A percentile compares a stretch with the other conserved stretches of the same genome.
phyloP scores from a whole-genome alignment of 2,797 vertebrate genomes.

The Acanthornis magna region DNA sequence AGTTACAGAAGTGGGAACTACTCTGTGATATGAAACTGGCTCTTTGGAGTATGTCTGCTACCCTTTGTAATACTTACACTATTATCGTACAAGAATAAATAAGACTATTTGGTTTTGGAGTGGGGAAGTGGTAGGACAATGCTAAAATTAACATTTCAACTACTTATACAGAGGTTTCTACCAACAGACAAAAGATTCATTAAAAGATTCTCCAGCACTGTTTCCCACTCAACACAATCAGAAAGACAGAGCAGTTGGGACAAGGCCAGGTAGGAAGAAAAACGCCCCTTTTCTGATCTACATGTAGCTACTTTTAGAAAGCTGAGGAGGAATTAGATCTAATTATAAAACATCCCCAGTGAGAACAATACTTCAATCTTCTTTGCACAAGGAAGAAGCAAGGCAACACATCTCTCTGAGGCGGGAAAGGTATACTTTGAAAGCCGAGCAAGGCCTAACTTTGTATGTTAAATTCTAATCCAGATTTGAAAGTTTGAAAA shows the following conservation, averaged over 20 bases:
- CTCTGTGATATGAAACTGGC: neutral
- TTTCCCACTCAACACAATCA: neutral
- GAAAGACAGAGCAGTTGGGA: neutral
- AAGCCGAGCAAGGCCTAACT: neutral
- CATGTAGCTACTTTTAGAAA: constrained; percentile 27
- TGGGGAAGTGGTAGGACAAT: neutral
- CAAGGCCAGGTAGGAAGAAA: constrained; percentile 4
- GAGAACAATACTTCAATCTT: constrained; percentile 27
- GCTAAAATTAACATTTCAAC: neutral
- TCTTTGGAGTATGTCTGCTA: neutral
- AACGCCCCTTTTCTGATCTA: neutral
- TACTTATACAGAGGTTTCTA: neutral
- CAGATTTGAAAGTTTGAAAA: neutral
- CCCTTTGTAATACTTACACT: neutral
- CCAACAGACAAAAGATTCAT: neutral
- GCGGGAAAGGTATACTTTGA: neutral
- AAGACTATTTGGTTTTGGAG: neutral
- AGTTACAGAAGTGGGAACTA: neutral
- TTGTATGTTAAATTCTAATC: neutral
- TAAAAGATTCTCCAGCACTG: neutral
- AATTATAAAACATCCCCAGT: constrained; percentile 7
- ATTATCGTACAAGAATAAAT: neutral
- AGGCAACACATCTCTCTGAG: neutral
- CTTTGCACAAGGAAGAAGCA: neutral
- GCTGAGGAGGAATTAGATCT: constrained; percentile 19